Base-by-base conservation (phyloP, 1,140 invertebrate genomes). In the Caenorhabditis brenneri region DNA sequence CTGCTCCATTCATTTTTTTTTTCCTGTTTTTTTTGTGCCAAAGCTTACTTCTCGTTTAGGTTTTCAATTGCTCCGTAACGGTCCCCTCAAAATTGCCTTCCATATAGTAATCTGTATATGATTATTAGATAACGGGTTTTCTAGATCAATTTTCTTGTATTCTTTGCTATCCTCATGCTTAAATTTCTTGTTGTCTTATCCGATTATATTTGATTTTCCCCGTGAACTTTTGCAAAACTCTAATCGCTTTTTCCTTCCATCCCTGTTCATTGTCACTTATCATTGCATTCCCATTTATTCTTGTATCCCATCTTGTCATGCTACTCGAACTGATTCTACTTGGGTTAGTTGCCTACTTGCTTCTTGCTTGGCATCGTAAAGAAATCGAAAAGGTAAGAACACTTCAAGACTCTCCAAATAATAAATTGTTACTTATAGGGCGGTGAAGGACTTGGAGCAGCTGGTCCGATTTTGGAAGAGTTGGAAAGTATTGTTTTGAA, bases 311-410 rank as follows among this genome's bases (percentile, higher is more conserved):
- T 6, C 12, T 65, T 24, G 22, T 19, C 31, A 74, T 74, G 65
- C 65, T 74, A 74, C 65, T 74, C 65, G 65, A 74, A 74, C 36
- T 74, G 65, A 42, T 46, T 24, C n/a, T 74, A 7, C 65, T 74
- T n/a, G 65, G 65, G 4, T 29, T 74, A 42, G 65, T 74, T 24
- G 65, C n/a, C 36, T 74, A 74, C 65, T 22, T 74, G 7, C 36
- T 74, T 2, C 65, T 74, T 10, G 36, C 36, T 16, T 74, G 65
- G 65, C 65, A 74, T 74, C 33, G 65, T 4, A 74, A 74, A 12
- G 65, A 74, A 42, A 22, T 74, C 10, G 65, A 39, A n/a, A 74
- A 42, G 36, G 65, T 74, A 12, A 74, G 36, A 42, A 9, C 2
- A 27, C 15, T 27, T 55, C 53, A 24, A 27, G 24, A 55, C 3